These are phyloP conservation scores for Hypomecis punctinalis DNA, from an alignment of 2,888 invertebrate species.

Conservation along the genomic window DNA sequence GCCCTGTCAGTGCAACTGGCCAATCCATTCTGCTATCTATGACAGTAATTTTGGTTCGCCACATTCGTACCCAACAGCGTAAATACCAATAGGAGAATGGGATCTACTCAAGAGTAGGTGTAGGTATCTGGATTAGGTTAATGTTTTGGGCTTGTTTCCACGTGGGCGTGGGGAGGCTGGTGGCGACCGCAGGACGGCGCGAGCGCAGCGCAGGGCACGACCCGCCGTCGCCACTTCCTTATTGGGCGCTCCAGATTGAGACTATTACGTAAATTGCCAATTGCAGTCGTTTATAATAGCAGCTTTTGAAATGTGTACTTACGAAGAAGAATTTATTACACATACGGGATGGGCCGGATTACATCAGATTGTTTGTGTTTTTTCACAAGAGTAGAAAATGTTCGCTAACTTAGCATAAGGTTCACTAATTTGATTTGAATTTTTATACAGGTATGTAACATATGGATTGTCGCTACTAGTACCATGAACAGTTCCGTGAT, in stretches of 20 bases:
- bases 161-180: constrained; percentile 24
- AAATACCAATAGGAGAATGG: no score
- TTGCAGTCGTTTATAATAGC: constrained; percentile 34
- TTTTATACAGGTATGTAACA: no score
- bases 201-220: constrained; percentile 48
- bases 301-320: constrained; percentile 19
- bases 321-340: constrained; percentile 17
- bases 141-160: constrained; percentile 32
- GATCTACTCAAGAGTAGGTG: not conserved
- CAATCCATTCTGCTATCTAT: no score
- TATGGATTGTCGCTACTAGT: no score
- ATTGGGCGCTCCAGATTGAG: constrained; percentile 61
- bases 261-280: constrained; percentile 48
- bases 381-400: not conserved
- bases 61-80: no score
- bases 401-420: no score
- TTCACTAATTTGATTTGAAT: no score
- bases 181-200: constrained; percentile 41
- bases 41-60: no score
- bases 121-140: not conserved
- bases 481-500: no score
- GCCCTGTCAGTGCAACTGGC: no score
- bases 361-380: constrained; percentile 8
- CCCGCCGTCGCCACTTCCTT: constrained; percentile 59
- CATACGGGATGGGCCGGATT: constrained; percentile 18